Percentiles rank a stretch among this genome's conserved stretches.
These are phyloP conservation scores for Actinia tenebrosa DNA, from an alignment of 64 coral and sea anemone genomes.

Conservation along the genomic window DNA sequence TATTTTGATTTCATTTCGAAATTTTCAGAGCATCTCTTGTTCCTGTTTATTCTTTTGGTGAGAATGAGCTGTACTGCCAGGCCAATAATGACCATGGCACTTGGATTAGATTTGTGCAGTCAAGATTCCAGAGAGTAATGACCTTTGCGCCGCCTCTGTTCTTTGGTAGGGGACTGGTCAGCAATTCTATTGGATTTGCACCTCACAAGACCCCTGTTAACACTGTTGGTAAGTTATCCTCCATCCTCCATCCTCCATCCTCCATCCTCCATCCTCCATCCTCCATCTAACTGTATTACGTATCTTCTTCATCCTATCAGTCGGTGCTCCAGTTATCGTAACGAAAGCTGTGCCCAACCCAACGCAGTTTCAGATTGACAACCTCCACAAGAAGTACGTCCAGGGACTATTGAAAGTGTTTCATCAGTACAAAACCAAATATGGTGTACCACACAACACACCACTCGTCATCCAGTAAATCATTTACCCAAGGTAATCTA, in stretches of 20 bases:
- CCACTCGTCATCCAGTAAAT: neutral
- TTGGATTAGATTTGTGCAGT: conserved; percentile 64
- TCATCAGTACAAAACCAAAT: conserved; percentile 75
- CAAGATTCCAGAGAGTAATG: conserved; percentile 67
- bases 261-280: too few species aligned
- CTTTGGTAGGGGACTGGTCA: conserved; percentile 73
- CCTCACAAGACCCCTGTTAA: conserved; percentile 75
- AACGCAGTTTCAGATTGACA: conserved; percentile 43
- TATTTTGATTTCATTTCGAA: too few species aligned
- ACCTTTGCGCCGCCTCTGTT: conserved; percentile 87
- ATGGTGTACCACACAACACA: conserved; percentile 51
- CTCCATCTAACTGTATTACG: too few species aligned
- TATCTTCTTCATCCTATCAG: conserved; percentile 6
- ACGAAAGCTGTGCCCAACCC: conserved; percentile 75
- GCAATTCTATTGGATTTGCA: conserved; percentile 45
- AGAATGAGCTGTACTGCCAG: conserved; percentile 94
- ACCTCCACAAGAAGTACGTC: conserved; percentile 88
- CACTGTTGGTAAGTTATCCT: conserved; percentile 75
- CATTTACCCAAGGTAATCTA: neutral
- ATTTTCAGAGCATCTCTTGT: conserved; percentile 70
- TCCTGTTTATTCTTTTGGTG: conserved; percentile 94
- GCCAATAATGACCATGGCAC: conserved; percentile 74
- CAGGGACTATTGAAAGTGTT: conserved; percentile 66
- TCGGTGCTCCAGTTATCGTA: conserved; percentile 83
- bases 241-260: too few species aligned